Percentiles rank a stretch among this genome's conserved stretches.
Evolutionary conservation across 1,140 invertebrate genomes (phyloP).

Genomic region (Platyscapa corneri): DNA sequence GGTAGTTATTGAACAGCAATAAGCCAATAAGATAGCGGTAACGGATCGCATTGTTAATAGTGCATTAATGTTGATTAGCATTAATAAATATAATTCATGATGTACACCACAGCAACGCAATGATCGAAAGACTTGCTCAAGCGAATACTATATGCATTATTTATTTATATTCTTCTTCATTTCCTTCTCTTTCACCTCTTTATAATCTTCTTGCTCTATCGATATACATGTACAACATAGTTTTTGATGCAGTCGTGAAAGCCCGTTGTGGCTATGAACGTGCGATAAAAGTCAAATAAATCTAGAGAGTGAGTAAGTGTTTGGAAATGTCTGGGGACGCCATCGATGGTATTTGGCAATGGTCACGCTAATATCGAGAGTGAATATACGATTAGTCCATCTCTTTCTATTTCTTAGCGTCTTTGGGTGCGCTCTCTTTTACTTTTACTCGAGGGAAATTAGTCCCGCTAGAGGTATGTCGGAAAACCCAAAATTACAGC

Average conservation of each 20-base stretch:
- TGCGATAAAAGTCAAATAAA: slow-evolving; percentile 28
- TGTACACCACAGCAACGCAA: not conserved
- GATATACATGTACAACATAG: no score
- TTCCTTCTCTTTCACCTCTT: not conserved
- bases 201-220: no score
- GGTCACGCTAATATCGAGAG: slow-evolving; percentile 59
- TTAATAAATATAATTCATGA: not conserved
- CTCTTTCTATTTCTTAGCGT: slow-evolving; percentile 8
- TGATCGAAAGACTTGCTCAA: not conserved
- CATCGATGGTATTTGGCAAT: slow-evolving; percentile 65
- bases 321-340: slow-evolving; percentile 58
- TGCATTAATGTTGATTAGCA: not conserved
- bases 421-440: slow-evolving; percentile 31
- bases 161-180: not conserved
- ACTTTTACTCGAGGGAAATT: slow-evolving; percentile 50
- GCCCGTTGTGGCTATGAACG: not conserved
- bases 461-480: not conserved
- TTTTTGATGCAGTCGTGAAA: not conserved
- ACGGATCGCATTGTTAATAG: not conserved
- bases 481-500: slow-evolving; percentile 39
- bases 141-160: not conserved
- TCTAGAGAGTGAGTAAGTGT: slow-evolving; percentile 40
- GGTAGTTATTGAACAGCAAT: not conserved
- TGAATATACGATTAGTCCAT: not conserved
- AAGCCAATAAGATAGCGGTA: not conserved